Base-by-base conservation (phyloP, 2,797 vertebrate species). In the Mormyrops attenuatus region DNA sequence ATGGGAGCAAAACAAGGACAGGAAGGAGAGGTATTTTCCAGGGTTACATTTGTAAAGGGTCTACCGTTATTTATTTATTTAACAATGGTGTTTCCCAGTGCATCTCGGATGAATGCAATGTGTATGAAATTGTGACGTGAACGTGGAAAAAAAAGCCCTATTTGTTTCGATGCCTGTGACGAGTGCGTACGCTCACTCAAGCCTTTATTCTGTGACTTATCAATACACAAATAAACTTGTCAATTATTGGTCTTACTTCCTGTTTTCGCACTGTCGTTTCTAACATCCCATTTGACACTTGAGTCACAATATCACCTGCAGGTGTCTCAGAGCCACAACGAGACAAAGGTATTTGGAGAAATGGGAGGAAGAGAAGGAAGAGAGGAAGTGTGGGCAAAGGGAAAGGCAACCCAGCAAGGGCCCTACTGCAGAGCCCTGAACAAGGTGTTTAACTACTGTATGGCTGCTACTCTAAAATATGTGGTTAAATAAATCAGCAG, bases 61-160 rank as follows among this genome's bases (percentile, higher is more conserved):
- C 41, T 66, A 30, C 30, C 53, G 30, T 90, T 88, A 90, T 90
- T 90, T 90, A 91, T 91, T 91, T 91, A 91, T 90, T 91, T 91
- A 88, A 89, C 85, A 50, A 85, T 89, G 87, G 57, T 86, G 55
- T 87, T 77, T 86, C 88, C 89, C 86, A 41, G 30, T 63, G 73
- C 30, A 66, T n/a, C 85, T 84, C 69, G 88, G 85, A 89, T 41
- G 88, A 55, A 50, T 84, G 86, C 66, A 73, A 73, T 41, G 80
- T 53, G 87, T 85, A 88, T 73, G 88, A 30, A 52, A 41, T 89
- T 73, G 44, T 88, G 41, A 88, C 49, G 66, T 60, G 52, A 20
- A 60, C 80, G 86, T 86, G 85, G 63, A 49, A 55, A 69, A 38
- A 77, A 15, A 41, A 80, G 41, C 38, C 73, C 73, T 80, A 80